Evolutionary conservation across 2,888 invertebrate species (phyloP), one percentile per base, ranked within the genome.

Genomic region (Agrypnus murinus): DNA sequence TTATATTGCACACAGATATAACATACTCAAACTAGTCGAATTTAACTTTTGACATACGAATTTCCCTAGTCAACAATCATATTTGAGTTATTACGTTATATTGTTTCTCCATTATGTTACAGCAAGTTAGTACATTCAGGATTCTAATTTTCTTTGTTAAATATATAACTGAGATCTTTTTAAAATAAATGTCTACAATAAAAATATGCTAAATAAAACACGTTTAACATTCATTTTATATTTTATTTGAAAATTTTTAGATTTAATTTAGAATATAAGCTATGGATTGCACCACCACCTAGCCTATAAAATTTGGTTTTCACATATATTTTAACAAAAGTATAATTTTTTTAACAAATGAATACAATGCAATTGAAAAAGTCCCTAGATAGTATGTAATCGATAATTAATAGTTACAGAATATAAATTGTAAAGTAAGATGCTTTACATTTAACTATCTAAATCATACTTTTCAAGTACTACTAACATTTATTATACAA

Each of bases 221-320:
- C n/a, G n/a, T n/a, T n/a, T n/a, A n/a, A n/a, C n/a, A n/a, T n/a
- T n/a, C n/a, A n/a, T n/a, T n/a, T n/a, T n/a, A n/a, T 15, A 8
- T 55, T 55, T 55, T 55, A 55, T 53, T 55, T 67, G 50, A 50
- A 60, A 67, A 60, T 48, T 69, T 25, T 63, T 64, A 48, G 48
- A 58, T 69, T 64, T 69, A 70, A 77, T 81, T 83, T 80, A 79
- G 78, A 81, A 77, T 78, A 78, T 75, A 79, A 83, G 83, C 83
- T 79, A 78, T 74, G 79, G 81, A 84, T 84, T 84, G 84, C 84
- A 84, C 84, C 84, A 82, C 83, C 84, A 84, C 84, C 83, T 83
- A 83, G 81, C 82, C 83, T 83, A 80, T 80, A 80, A 77, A 79
- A 78, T 79, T 79, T 77, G 71, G 74, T 76, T 78, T 76, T 60